Evolutionary conservation across 1,140 invertebrate species (phyloP).

Genomic region (Trichonephila inaurata): DNA sequence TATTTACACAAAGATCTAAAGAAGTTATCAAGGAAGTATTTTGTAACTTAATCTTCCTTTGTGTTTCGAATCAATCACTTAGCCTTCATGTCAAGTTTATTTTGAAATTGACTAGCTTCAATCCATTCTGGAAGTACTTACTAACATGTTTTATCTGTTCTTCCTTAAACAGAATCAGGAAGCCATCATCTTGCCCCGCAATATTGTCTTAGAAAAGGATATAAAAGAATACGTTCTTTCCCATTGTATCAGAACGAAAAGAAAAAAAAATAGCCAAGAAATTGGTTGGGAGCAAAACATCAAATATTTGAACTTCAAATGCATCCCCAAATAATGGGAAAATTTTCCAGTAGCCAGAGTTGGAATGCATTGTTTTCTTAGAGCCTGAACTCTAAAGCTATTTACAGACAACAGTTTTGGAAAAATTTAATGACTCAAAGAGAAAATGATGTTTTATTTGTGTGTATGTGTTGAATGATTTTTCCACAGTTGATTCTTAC

Average conservation of each 20-base stretch:
- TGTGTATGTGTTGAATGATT: no score
- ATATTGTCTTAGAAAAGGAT: neutral
- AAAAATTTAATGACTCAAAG: no score
- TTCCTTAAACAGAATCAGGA: neutral
- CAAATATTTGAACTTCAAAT: slow-evolving; percentile 34
- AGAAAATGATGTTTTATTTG: no score
- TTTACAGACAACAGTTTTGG: no score
- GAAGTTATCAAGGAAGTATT: neutral
- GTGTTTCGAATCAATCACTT: neutral
- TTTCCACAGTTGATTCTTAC: no score
- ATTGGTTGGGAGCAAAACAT: neutral
- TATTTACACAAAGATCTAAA: neutral
- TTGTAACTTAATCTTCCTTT: neutral
- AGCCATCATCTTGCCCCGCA: neutral
- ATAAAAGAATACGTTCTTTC: neutral
- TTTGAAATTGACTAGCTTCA: neutral
- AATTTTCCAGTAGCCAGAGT: no score
- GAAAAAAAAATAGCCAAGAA: neutral
- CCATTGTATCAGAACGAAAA: neutral
- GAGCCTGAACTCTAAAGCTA: no score
- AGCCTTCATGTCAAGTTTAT: slow-evolving; percentile 10
- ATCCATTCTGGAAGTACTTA: neutral
- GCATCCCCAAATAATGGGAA: neutral
- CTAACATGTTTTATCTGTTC: neutral
- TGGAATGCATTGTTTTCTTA: no score